Base-by-base conservation (phyloP, 2,888 invertebrate species). In the Drosophila infuscata region DNA sequence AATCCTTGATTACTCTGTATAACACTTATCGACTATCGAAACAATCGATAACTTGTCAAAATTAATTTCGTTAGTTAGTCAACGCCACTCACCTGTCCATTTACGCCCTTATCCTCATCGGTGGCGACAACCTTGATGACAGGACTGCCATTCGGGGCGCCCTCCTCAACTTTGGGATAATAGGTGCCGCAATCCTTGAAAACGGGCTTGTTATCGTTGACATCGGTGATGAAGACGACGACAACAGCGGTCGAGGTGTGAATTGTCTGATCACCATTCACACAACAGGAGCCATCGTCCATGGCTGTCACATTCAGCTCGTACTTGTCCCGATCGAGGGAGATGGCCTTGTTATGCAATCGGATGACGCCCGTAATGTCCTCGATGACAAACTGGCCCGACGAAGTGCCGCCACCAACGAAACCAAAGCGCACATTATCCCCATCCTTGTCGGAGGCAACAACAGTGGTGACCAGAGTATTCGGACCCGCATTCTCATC, bases 201-300 rank as follows among this genome's bases (percentile, higher is more conserved):
- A 74, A 97, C 96, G 0, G 99, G 99, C 91, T 99, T 99, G 92
- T 99, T 98, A 91, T 98, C 99, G 92, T 99, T 99, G 29, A 99
- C 98, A 90, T 99, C 99, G 0, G 98, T 98, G 74, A 99, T 98
- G 92, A 98, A 98, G 0, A 99, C 98, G 0, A 98, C 98, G 0
- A 99, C 98, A 2, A 98, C 97, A 9, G 98, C 98, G 0, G 98
- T 98, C 56, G 97, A 98, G 0, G 98, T 98, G 91, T 98, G 98
- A 82, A 97, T 97, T 0, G 97, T 97, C 3, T 95, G 94, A 82
- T 97, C 97, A 4, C 97, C 98, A 79, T 97, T 97, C 17, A 96
- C 96, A 92, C 99, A 99, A 92, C 99, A 99, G 2, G 98, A 97
- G 0, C 99, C 99, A 92, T 99, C 99, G 92, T 99, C 99, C 94